A percentile compares a stretch with the other conserved stretches of the same genome.
phyloP scores from a whole-genome alignment of 2,888 invertebrate genomes.

The Brenthis daphne region DNA sequence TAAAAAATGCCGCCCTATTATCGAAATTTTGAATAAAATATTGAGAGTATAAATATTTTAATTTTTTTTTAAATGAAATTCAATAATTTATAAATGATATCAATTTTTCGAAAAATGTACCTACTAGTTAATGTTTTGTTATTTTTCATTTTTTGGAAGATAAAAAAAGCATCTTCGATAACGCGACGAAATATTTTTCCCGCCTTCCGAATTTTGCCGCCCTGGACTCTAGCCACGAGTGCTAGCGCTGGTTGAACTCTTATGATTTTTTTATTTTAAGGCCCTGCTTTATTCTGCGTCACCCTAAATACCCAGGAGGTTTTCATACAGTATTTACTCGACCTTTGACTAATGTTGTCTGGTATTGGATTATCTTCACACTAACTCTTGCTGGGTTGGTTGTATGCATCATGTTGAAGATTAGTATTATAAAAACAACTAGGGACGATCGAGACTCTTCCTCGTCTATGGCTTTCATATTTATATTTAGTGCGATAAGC shows the following conservation, averaged over 20 bases:
- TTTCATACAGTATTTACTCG: constrained; percentile 84
- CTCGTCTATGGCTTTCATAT: constrained; percentile 70
- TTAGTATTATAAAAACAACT: constrained; percentile 42
- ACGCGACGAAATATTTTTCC: too few relatives aligned
- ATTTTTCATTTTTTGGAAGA: too few relatives aligned
- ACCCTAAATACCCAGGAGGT: constrained; percentile 83
- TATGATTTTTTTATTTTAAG: constrained; percentile 53
- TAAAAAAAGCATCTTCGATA: too few relatives aligned
- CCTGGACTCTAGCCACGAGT: too few relatives aligned
- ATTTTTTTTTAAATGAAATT: too few relatives aligned
- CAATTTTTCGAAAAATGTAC: too few relatives aligned
- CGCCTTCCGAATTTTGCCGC: too few relatives aligned
- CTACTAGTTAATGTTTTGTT: too few relatives aligned
- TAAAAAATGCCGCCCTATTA: too few relatives aligned
- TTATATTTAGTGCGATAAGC: constrained; percentile 70
- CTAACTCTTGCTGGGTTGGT: constrained; percentile 51
- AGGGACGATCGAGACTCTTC: constrained; percentile 60
- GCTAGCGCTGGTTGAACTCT: background rate
- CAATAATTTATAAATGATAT: too few relatives aligned
- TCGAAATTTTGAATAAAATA: too few relatives aligned
- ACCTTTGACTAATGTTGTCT: constrained; percentile 83
- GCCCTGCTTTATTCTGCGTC: constrained; percentile 85
- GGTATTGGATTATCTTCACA: constrained; percentile 74
- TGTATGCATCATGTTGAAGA: constrained; percentile 53
- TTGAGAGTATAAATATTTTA: too few relatives aligned